phyloP scores from a whole-genome alignment of 2,113 vertebrate genomes.

The Atlantisia rogersi region DNA sequence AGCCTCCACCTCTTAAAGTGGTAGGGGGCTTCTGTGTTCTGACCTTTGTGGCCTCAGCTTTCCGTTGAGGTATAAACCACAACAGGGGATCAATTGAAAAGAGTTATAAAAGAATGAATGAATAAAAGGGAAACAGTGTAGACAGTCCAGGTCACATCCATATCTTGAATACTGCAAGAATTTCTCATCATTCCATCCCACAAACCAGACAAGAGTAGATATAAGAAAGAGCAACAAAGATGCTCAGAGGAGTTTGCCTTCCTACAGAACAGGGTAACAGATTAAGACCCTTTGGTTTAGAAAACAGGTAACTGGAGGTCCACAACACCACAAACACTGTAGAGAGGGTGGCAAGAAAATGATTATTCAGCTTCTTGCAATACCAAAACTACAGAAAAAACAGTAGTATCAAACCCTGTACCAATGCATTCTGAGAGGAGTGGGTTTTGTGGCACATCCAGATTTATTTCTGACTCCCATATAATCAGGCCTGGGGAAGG shows the following conservation, averaged over 20 bases:
- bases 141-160: background rate
- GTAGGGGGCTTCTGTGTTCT: no score
- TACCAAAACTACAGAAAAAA: background rate
- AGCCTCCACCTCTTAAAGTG: no score
- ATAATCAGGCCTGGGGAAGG: no score
- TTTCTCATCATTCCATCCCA: background rate
- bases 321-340: background rate
- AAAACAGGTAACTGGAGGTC: background rate
- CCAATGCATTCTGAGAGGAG: no score
- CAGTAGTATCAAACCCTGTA: background rate
- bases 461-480: no score
- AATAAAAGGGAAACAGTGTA: background rate
- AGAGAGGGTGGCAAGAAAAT: background rate
- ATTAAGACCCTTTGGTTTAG: background rate
- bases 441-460: no score
- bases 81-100: background rate
- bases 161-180: background rate
- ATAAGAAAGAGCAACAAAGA: background rate
- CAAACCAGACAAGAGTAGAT: background rate
- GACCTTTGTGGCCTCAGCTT: no score
- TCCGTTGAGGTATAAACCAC: no score
- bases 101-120: background rate
- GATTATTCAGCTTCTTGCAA: background rate
- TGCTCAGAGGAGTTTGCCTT: background rate
- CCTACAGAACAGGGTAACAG: background rate